Percentiles rank a stretch among this genome's conserved stretches.
Evolutionary conservation across 2,888 invertebrate genomes (phyloP).

Genomic region (Hyalella azteca): DNA sequence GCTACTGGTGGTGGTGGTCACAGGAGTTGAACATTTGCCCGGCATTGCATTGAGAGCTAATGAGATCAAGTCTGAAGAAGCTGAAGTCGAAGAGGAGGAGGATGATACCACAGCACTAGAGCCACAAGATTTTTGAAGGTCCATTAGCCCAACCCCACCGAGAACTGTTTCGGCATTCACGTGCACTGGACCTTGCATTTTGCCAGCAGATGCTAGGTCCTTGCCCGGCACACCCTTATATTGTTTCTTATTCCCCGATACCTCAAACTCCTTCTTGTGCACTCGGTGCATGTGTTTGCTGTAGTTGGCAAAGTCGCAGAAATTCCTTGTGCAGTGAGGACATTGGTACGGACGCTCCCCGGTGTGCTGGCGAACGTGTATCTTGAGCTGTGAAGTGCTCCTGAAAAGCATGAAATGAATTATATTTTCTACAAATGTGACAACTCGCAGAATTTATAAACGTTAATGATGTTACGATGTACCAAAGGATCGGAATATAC

Average conservation of each 20-base stretch:
- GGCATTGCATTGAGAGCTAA: background rate
- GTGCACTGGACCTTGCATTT: slow-evolving; percentile 15
- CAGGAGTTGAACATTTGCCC: no score
- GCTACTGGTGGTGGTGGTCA: background rate
- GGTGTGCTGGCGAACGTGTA: slow-evolving; percentile 10
- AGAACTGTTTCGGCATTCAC: background rate
- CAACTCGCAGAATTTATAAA: no score
- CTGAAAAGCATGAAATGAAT: no score
- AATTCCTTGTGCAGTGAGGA: slow-evolving; percentile 5
- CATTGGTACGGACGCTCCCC: slow-evolving; percentile 30
- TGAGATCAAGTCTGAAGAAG: background rate
- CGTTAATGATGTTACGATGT: no score
- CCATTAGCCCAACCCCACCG: background rate
- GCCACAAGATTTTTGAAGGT: background rate
- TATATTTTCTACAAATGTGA: no score
- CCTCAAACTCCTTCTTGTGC: slow-evolving; percentile 18
- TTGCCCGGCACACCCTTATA: slow-evolving; percentile 25
- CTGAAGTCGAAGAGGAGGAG: background rate
- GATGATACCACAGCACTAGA: background rate
- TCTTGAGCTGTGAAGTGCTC: slow-evolving; percentile 22
- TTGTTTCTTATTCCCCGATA: background rate
- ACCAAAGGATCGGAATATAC: no score
- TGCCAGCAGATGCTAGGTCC: slow-evolving; percentile 2
- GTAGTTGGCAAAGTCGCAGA: slow-evolving; percentile 29
- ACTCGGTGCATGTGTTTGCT: slow-evolving; percentile 29